Conservation (phyloP, 53 echinoderm and acorn worm genomes). For the Zoroaster sp. region DNA sequence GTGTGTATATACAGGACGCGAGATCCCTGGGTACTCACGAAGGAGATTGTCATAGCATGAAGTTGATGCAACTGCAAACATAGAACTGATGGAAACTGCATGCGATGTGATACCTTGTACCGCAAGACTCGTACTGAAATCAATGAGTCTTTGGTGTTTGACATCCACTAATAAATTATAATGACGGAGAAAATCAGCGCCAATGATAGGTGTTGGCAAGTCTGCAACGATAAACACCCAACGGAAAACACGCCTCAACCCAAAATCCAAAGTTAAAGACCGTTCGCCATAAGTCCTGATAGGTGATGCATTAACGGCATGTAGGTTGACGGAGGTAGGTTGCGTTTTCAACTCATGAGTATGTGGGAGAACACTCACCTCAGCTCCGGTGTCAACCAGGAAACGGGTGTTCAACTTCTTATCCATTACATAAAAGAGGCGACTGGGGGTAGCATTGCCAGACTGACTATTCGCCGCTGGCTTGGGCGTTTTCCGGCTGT, state of each 20-base stretch:
- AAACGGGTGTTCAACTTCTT: no score
- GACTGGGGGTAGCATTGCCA: neutral
- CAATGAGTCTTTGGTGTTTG: conserved; percentile 27
- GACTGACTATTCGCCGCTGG: neutral
- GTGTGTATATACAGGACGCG: neutral
- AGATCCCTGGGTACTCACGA: neutral
- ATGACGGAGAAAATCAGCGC: conserved; percentile 57
- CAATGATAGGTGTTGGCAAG: conserved; percentile 36
- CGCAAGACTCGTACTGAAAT: conserved; percentile 30
- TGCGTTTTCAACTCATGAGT: neutral
- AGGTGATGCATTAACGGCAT: conserved; percentile 24
- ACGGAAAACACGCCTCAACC: conserved; percentile 37
- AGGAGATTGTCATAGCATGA: neutral
- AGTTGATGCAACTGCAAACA: neutral
- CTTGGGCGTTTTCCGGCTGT: conserved; percentile 27
- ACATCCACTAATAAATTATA: conserved; percentile 40
- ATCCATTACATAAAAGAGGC: no score
- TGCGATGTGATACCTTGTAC: no score
- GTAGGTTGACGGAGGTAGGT: conserved; percentile 18
- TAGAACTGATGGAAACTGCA: neutral
- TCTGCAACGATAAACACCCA: conserved; percentile 56
- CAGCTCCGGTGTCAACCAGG: conserved; percentile 42
- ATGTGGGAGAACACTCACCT: conserved; percentile 37
- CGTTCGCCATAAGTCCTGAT: conserved; percentile 30
- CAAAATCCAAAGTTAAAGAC: conserved; percentile 45